Conservation (phyloP, 1,140 invertebrate genomes). For the Drosophila rufa region DNA sequence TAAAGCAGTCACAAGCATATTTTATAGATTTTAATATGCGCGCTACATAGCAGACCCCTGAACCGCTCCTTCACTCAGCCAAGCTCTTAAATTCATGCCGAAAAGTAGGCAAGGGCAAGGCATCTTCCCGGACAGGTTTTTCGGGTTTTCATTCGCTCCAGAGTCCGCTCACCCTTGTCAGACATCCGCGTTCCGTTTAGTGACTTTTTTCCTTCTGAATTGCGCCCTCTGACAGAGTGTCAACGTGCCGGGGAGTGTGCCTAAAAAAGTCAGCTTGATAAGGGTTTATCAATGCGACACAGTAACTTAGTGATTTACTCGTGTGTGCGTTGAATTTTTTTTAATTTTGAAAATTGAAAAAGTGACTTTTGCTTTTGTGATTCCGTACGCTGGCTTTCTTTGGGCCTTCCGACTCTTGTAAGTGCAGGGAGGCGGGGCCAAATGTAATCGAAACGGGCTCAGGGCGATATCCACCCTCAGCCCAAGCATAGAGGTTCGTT, state of each 20-base stretch:
- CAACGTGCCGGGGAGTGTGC: conserved; percentile 57
- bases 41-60: conserved; percentile 62
- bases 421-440: not conserved
- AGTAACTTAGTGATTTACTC: conserved; percentile 84
- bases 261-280: conserved; percentile 70
- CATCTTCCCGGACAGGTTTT: conserved; percentile 44
- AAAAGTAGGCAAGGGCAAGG: conserved; percentile 77
- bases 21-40: conserved; percentile 84
- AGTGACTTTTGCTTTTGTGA: conserved; percentile 82
- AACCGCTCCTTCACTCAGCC: not conserved
- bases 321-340: conserved; percentile 76
- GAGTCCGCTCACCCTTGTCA: conserved; percentile 69
- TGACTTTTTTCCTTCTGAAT: conserved; percentile 61
- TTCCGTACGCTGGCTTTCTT: conserved; percentile 27
- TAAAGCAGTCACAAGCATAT: conserved; percentile 81
- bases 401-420: not conserved
- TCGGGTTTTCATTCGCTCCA: conserved; percentile 22
- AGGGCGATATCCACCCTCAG: not conserved
- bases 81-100: conserved; percentile 75
- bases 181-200: conserved; percentile 69
- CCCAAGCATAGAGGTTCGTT: not conserved
- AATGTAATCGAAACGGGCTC: conserved; percentile 44
- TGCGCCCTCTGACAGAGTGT: conserved; percentile 74
- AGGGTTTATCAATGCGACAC: conserved; percentile 84
- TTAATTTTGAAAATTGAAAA: conserved; percentile 84